These are phyloP conservation scores for Ametastegia equiseti DNA, from an alignment of 2,888 invertebrate genomes.

Conservation along the genomic window DNA sequence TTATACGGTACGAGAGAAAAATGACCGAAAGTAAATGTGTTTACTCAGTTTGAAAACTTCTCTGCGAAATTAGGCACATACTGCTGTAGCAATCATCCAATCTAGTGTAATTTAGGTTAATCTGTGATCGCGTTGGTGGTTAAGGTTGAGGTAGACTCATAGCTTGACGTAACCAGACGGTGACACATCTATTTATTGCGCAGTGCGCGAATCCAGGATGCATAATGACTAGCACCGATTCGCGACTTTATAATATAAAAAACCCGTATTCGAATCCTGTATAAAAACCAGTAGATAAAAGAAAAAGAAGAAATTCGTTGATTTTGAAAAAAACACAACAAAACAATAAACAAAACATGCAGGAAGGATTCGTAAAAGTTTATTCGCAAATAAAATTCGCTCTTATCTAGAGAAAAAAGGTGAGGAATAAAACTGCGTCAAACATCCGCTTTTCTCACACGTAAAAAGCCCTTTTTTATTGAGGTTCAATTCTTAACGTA, in stretches of 20 bases:
- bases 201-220: background rate
- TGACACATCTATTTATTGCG: background rate
- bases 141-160: background rate
- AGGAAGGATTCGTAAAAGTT: background rate
- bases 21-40: no score
- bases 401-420: background rate
- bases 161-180: background rate
- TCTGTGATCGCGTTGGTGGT: background rate
- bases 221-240: no score
- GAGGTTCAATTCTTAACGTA: background rate
- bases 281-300: no score
- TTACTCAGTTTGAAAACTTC: background rate
- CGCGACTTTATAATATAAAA: no score
- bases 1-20: no score
- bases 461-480: background rate
- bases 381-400: background rate
- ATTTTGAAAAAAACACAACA: no score
- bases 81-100: constrained; percentile 31
- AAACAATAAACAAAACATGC: background rate
- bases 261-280: no score
- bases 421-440: no score
- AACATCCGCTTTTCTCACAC: background rate
- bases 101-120: constrained; percentile 19
- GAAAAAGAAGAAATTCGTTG: no score
- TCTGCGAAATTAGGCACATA: constrained; percentile 4